A percentile compares a stretch with the other conserved stretches of the same genome.
Conservation (phyloP, 2,888 invertebrate species). For the Drosophila colorata region DNA sequence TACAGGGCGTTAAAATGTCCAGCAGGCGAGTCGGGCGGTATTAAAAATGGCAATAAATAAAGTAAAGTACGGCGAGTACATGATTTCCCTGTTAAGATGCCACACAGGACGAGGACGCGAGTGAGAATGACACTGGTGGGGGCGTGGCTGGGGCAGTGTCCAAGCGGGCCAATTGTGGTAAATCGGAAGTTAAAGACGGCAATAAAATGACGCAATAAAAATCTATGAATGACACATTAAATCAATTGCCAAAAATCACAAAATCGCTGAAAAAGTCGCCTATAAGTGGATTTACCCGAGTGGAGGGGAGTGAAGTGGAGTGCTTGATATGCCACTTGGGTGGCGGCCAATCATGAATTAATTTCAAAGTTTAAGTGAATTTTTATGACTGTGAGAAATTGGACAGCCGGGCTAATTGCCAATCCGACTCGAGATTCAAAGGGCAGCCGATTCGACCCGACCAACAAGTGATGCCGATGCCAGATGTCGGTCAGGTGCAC, state of each 20-base stretch:
- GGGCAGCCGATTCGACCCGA: slow-evolving; percentile 24
- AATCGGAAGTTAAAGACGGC: slow-evolving; percentile 86
- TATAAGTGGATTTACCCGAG: slow-evolving; percentile 58
- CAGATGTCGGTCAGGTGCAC: slow-evolving; percentile 55
- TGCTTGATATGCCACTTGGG: slow-evolving; percentile 43
- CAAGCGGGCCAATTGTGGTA: slow-evolving; percentile 84
- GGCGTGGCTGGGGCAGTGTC: slow-evolving; percentile 64
- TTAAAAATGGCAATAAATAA: slow-evolving; percentile 84
- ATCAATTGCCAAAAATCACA: slow-evolving; percentile 85
- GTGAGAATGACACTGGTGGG: slow-evolving; percentile 5
- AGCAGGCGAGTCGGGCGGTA: slow-evolving; percentile 68
- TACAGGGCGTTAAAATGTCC: slow-evolving; percentile 75
- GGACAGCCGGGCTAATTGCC: slow-evolving; percentile 65
- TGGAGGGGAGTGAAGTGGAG: not conserved
- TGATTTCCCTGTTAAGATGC: slow-evolving; percentile 84
- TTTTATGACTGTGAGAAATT: slow-evolving; percentile 76
- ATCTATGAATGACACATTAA: slow-evolving; percentile 86
- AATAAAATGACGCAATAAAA: slow-evolving; percentile 85
- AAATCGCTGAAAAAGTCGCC: slow-evolving; percentile 65
- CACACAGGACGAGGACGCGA: slow-evolving; percentile 45
- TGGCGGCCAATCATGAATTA: slow-evolving; percentile 58
- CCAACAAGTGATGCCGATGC: slow-evolving; percentile 1
- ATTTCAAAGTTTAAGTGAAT: slow-evolving; percentile 70
- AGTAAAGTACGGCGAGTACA: slow-evolving; percentile 84
- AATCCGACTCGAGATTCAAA: slow-evolving; percentile 40